Evolutionary conservation across 2,113 vertebrate species (phyloP).

Genomic region (Pterophyllum scalare): DNA sequence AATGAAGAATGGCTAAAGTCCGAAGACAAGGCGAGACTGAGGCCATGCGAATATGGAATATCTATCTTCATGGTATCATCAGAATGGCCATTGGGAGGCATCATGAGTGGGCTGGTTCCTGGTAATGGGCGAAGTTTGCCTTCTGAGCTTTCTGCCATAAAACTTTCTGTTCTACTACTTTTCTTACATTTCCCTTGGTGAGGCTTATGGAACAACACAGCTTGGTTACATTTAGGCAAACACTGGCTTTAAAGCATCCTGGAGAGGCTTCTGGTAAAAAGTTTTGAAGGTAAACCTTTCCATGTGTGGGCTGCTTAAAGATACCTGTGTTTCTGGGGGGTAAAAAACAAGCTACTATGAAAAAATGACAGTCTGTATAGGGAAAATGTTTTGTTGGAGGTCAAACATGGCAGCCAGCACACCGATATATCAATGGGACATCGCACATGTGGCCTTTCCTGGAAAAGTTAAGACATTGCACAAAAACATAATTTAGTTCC

Average conservation of each 20-base stretch:
- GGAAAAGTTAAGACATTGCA: too few relatives aligned
- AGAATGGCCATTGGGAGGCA: neutral
- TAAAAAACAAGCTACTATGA: neutral
- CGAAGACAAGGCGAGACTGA: slow-evolving; percentile 9
- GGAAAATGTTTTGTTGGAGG: neutral
- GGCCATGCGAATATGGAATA: neutral
- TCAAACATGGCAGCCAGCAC: neutral
- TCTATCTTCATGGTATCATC: neutral
- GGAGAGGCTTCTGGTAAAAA: neutral
- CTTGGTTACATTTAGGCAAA: neutral
- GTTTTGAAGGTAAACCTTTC: neutral
- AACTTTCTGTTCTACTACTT: neutral
- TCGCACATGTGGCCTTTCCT: too few relatives aligned
- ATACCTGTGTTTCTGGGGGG: neutral
- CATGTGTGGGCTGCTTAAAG: neutral
- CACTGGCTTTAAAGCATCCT: neutral
- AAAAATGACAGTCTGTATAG: neutral
- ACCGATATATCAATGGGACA: too few relatives aligned
- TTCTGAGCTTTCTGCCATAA: neutral
- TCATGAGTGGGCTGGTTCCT: neutral
- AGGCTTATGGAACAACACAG: neutral
- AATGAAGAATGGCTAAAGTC: slow-evolving; percentile 42
- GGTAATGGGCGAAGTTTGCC: neutral
- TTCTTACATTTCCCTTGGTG: neutral
- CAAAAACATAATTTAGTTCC: neutral